Base-by-base conservation (phyloP, 2,797 vertebrate genomes). In the Phalanger gymnotis region DNA sequence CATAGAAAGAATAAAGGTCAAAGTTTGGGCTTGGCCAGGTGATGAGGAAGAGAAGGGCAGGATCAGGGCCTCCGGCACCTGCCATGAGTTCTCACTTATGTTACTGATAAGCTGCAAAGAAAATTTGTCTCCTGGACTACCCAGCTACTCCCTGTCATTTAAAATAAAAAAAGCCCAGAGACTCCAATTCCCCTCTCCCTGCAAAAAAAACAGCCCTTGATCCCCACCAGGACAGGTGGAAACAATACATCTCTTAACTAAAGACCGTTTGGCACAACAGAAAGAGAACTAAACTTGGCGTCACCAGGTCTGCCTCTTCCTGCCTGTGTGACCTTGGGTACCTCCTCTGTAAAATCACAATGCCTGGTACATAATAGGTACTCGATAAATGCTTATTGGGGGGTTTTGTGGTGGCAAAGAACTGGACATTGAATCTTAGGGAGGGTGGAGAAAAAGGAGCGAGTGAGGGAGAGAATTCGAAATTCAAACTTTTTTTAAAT, bases 401-500 rank as follows among this genome's bases (percentile, higher is more conserved):
- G 30, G 3, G n/a, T 61, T 66, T n/a, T 16, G 30, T 66, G 13
- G 61, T n/a, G 34, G 34, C n/a, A 73, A 73, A 19, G 30, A 73
- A 73, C 40, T 19, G 34, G 5, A n/a, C 14, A n/a, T n/a, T 73
- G 34, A 73, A 16, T 73, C n/a, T n/a, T n/a, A 73, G 61, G 14
- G 5, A n/a, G 14, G 1, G 13, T 3, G 1, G 5, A n/a, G 14
- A 66, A 14, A 16, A 19, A 19, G 5, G 1, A 73, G 5, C 5
- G 5, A 73, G 34, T 14, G 16, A 73, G 16, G 34, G 5, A 73
- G 61, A 73, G 34, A 73, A 73, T 73, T 73, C 40, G 34, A 14
- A 73, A 73, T 34, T 40, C 34, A n/a, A 73, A 66, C 31, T n/a
- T 22, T 40, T 61, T 40, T 73, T n/a, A n/a, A 73, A 73, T 19